Evolutionary conservation across 2,113 vertebrate genomes (phyloP), one percentile per base, ranked within the genome.

Genomic region (Macrotis lagotis): DNA sequence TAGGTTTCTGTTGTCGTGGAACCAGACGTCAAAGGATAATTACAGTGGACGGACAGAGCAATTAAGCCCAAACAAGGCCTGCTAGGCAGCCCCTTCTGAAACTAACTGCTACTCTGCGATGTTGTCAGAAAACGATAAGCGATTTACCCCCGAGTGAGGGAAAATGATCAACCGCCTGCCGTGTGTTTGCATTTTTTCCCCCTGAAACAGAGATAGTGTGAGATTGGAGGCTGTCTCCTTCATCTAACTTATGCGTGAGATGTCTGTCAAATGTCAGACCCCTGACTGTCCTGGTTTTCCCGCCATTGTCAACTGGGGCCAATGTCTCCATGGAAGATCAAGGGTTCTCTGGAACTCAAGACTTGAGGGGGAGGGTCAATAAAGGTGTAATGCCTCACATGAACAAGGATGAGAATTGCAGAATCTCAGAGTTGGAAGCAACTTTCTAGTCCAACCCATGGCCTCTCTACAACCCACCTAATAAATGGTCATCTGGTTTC

Each of bases 41-140:
- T 83, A 83, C 66, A 83, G 66, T 83, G 66, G 66, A 83, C 6
- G 66, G 66, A 83, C 66, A 83, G 66, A 83, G n/a, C 66, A 83
- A 83, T 83, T 83, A 83, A 83, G 66, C 66, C 66, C 66, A 83
- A 83, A 83, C 66, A 44, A 83, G 66, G 66, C 66, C 66, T 83
- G 66, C 66, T 83, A 83, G 66, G 66, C 66, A 83, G 66, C 66
- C 66, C n/a, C 66, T 83, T 83, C 66, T 83, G 66, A 83, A 83
- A 83, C 66, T 83, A 83, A 83, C 66, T 83, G n/a, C 66, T 83
- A 83, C 66, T 83, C 66, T 83, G n/a, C n/a, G 6, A 83, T 83
- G 66, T 83, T 83, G 66, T 83, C 66, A 83, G 66, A 83, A 83
- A 83, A 83, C 66, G 66, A 83, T 83, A 83, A 83, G 66, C n/a